Conservation (phyloP, 1,140 invertebrate genomes). For the Drosophila aff. region DNA sequence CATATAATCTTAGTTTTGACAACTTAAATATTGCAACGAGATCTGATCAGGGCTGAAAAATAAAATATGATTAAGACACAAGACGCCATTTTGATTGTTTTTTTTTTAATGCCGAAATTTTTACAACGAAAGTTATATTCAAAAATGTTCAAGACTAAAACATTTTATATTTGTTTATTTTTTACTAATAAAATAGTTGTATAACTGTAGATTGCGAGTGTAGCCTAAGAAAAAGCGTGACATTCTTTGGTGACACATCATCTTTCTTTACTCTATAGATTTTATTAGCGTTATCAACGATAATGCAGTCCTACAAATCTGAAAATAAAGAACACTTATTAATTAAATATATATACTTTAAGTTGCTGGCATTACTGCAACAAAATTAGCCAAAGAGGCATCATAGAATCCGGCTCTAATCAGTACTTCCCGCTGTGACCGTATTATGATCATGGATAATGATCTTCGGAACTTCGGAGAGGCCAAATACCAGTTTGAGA, state of each 20-base stretch:
- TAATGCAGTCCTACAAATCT: constrained; percentile 34
- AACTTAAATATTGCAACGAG: neutral
- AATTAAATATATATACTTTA: neutral
- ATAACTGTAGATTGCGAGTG: neutral
- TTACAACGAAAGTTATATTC: neutral
- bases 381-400: constrained; percentile 75
- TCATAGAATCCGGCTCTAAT: constrained; percentile 82
- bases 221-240: neutral
- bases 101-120: no score
- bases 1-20: neutral
- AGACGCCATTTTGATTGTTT: no score
- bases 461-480: constrained; percentile 51
- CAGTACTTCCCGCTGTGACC: constrained; percentile 63
- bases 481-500: constrained; percentile 66
- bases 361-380: constrained; percentile 51
- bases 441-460: constrained; percentile 65
- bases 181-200: neutral
- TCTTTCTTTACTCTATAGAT: constrained; percentile 19
- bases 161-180: neutral
- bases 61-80: no score
- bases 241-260: neutral
- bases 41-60: neutral
- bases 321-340: neutral
- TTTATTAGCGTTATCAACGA: constrained; percentile 35
- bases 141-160: neutral